Conservation (phyloP, 2,797 vertebrate species). For the Enoplosus armatus region DNA sequence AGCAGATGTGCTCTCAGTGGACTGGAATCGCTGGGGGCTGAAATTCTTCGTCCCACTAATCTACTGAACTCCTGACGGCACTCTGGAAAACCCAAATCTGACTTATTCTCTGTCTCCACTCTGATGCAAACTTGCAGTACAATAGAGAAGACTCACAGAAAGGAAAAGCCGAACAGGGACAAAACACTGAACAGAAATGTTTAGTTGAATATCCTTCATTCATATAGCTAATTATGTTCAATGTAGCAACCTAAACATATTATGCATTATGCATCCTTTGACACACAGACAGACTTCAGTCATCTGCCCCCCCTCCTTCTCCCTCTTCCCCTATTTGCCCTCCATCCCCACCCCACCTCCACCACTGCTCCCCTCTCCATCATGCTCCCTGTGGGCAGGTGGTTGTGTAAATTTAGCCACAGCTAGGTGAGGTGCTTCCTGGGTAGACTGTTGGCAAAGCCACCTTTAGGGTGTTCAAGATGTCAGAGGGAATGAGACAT, state of each 20-base stretch:
- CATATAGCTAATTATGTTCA: slow-evolving; percentile 2
- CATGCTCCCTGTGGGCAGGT: slow-evolving; percentile 80
- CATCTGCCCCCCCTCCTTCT: background rate
- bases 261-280: slow-evolving; percentile 11
- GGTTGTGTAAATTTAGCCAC: slow-evolving; percentile 84
- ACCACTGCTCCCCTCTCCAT: slow-evolving; percentile 65
- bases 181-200: background rate
- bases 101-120: slow-evolving; percentile 12
- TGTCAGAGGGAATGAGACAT: slow-evolving; percentile 85
- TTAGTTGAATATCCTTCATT: background rate
- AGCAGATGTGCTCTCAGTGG: slow-evolving; percentile 31
- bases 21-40: slow-evolving; percentile 25
- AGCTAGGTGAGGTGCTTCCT: slow-evolving; percentile 84
- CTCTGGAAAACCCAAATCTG: slow-evolving; percentile 34
- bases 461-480: slow-evolving; percentile 84
- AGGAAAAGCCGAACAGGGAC: background rate
- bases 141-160: background rate
- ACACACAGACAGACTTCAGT: slow-evolving; percentile 26
- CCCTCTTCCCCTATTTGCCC: slow-evolving; percentile 33
- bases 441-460: slow-evolving; percentile 80
- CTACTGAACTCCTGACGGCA: slow-evolving; percentile 42
- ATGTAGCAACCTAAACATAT: slow-evolving; percentile 9
- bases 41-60: slow-evolving; percentile 44
- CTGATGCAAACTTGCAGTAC: slow-evolving; percentile 2
- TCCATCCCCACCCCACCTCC: slow-evolving; percentile 52